Evolutionary conservation across 2,113 vertebrate genomes (phyloP).

Genomic region (Arenaria interpres): DNA sequence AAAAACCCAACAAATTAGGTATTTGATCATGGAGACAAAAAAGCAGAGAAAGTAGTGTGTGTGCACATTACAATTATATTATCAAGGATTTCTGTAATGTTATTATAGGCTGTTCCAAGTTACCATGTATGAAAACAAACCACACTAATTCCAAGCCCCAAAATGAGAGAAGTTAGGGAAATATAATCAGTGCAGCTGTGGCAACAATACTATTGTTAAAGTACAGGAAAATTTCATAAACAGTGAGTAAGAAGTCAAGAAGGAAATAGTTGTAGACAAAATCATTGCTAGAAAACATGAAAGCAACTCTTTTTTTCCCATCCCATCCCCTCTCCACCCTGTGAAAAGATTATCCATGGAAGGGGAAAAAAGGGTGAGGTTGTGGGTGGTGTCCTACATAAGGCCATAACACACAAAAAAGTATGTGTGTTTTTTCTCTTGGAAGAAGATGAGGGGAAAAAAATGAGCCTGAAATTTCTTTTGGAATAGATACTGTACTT

Average conservation of each 20-base stretch:
- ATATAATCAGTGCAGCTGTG: constrained; percentile 67
- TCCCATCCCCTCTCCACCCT: constrained; percentile 40
- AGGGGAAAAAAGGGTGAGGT: constrained; percentile 64
- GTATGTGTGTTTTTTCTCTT: constrained; percentile 38
- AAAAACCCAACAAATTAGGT: not conserved
- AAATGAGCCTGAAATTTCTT: constrained; percentile 42
- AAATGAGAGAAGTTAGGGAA: constrained; percentile 61
- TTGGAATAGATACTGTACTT: constrained; percentile 50
- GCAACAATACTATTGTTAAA: constrained; percentile 72
- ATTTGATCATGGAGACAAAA: constrained; percentile 10
- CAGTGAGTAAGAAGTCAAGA: constrained; percentile 67
- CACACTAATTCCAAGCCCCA: constrained; percentile 53
- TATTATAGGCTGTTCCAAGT: constrained; percentile 66
- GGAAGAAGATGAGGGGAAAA: constrained; percentile 48
- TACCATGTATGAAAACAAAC: constrained; percentile 72
- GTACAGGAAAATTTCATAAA: constrained; percentile 48
- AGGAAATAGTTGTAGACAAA: constrained; percentile 60
- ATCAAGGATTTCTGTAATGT: constrained; percentile 68
- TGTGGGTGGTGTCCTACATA: constrained; percentile 58
- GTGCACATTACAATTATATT: constrained; percentile 41
- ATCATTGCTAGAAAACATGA: constrained; percentile 60
- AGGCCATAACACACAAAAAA: constrained; percentile 53
- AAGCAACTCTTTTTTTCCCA: constrained; percentile 55
- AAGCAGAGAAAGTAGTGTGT: constrained; percentile 11
- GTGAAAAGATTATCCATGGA: constrained; percentile 58